Base-by-base conservation (phyloP, 2,888 invertebrate genomes). In the Xestobium rufovillosum region DNA sequence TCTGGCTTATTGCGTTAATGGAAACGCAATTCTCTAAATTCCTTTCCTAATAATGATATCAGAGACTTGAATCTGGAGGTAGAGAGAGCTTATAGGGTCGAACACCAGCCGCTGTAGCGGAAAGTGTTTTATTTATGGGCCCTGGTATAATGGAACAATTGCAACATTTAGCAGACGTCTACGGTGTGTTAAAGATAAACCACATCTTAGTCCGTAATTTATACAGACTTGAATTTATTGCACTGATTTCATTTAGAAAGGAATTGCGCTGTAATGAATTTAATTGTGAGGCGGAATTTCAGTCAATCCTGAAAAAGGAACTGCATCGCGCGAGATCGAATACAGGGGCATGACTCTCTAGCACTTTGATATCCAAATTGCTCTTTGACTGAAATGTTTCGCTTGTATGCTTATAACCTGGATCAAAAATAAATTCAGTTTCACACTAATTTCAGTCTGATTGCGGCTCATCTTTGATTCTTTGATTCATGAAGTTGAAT, bases 81-180 rank as follows among this genome's bases (percentile, higher is more conserved):
- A 30, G 42, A 42, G 45, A 40, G 36, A 46, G 44, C 43, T 36
- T 45, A 45, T 41, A 41, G 41, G 42, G 35, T 39, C 36, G 39
- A 42, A 39, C 37, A 41, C 38, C 35, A 17, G 43, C 40, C 39
- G 42, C 44, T 38, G 39, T 37, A n/a, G n/a, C 41, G 35, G 51
- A 55, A 54, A 52, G 52, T 52, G 54, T 52, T 52, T 56, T 56
- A 56, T 56, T 56, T 56, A 56, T 55, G 42, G 51, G 44, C 42
- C 40, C 43, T 28, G 39, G 49, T 45, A 54, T 58, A 59, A 59
- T 57, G 55, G 56, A 58, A 56, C 57, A 58, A 59, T 59, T 54
- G 56, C 50, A 52, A 49, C 53, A 55, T 48, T 54, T 53, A 50
- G 47, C 47, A 49, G 52, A 53, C 50, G 51, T 47, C 51, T 48